phyloP scores from a whole-genome alignment of 1,140 invertebrate genomes.

The Alviniconcha marisindica region DNA sequence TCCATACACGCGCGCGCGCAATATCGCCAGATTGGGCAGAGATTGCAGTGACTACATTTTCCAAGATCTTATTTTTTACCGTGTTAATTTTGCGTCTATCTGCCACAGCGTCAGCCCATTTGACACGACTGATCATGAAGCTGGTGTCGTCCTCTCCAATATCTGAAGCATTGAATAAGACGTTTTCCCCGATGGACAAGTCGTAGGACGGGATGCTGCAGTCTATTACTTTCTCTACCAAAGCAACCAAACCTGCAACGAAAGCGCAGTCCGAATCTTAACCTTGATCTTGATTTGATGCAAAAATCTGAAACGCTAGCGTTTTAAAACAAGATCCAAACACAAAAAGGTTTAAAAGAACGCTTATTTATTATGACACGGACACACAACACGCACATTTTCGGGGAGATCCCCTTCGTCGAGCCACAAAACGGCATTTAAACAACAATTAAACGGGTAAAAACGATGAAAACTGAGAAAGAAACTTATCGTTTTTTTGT shows the following conservation, averaged over 20 bases:
- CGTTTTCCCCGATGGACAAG: background rate
- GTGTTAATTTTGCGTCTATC: background rate
- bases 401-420: too few relatives aligned
- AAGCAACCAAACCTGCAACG: background rate
- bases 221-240: background rate
- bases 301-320: too few relatives aligned
- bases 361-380: too few relatives aligned
- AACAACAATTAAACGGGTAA: too few relatives aligned
- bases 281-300: too few relatives aligned
- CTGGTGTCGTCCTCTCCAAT: background rate
- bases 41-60: background rate
- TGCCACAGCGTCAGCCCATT: background rate
- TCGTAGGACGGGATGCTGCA: conserved; percentile 9
- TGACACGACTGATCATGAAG: background rate
- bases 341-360: too few relatives aligned
- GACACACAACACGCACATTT: too few relatives aligned
- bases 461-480: too few relatives aligned
- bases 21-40: background rate
- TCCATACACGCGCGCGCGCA: background rate
- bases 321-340: too few relatives aligned
- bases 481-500: too few relatives aligned
- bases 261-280: too few relatives aligned
- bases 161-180: conserved; percentile 4
- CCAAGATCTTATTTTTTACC: background rate
- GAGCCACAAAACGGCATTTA: too few relatives aligned